phyloP scores from a whole-genome alignment of 2,797 vertebrate species.

The Myotis findleyi region DNA sequence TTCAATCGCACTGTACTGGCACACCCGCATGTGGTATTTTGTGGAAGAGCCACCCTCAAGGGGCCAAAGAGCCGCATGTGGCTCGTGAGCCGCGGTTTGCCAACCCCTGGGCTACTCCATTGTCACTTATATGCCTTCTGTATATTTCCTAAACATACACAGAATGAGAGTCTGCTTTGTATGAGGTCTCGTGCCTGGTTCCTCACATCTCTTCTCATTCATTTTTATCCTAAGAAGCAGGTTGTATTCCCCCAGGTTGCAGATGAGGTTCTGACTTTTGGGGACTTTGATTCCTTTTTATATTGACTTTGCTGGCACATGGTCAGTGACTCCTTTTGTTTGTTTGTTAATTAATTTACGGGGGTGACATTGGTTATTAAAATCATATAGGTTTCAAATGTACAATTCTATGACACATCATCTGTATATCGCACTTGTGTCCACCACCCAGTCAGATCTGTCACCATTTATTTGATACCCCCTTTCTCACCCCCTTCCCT shows the following conservation, averaged over 20 bases:
- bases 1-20: no score
- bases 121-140: background rate
- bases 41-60: no score
- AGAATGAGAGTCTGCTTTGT: background rate
- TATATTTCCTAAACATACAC: background rate
- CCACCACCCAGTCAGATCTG: background rate
- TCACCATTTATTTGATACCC: background rate
- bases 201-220: background rate
- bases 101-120: background rate
- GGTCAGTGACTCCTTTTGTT: background rate
- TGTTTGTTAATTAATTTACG: background rate
- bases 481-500: background rate
- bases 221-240: background rate
- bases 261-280: background rate
- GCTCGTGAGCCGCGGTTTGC: no score
- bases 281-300: background rate
- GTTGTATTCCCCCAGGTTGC: background rate
- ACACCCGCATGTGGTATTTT: no score
- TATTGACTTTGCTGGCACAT: background rate
- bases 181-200: background rate
- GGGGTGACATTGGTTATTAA: background rate
- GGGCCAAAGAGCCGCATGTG: no score
- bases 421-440: background rate
- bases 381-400: background rate
- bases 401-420: background rate